phyloP scores from a whole-genome alignment of 1,140 invertebrate genomes.

The Temnothorax curvispinosus region DNA sequence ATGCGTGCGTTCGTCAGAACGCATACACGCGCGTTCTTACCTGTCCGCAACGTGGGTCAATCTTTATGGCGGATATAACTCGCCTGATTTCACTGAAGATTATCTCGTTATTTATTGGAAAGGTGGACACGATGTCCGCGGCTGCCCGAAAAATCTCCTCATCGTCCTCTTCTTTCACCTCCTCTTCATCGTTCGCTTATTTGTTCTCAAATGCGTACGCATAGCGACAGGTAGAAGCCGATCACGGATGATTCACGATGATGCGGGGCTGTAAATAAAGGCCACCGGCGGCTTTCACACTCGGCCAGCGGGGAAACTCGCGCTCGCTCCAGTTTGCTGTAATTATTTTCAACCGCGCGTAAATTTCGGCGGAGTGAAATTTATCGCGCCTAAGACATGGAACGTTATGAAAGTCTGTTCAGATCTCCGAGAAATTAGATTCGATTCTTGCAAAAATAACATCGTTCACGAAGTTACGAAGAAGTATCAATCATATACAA shows the following conservation, averaged over 20 bases:
- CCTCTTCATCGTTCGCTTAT: slow-evolving; percentile 35
- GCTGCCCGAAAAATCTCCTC: slow-evolving; percentile 68
- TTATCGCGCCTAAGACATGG: background rate
- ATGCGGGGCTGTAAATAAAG: slow-evolving; percentile 3
- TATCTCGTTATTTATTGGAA: slow-evolving; percentile 86
- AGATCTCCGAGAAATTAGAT: background rate
- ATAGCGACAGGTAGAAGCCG: slow-evolving; percentile 23
- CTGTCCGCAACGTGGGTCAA: slow-evolving; percentile 73
- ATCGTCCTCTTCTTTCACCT: slow-evolving; percentile 31
- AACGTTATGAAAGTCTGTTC: background rate
- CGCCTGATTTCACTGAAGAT: slow-evolving; percentile 84
- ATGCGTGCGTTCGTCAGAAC: background rate
- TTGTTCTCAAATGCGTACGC: slow-evolving; percentile 25
- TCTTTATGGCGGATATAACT: slow-evolving; percentile 84
- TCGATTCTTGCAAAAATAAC: background rate
- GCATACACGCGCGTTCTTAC: slow-evolving; percentile 51
- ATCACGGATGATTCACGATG: slow-evolving; percentile 56
- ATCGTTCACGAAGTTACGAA: background rate
- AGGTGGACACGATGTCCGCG: slow-evolving; percentile 74
- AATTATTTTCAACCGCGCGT: slow-evolving; percentile 34
- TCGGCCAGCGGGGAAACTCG: slow-evolving; percentile 44
- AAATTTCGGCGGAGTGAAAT: background rate
- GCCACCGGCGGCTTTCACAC: slow-evolving; percentile 31
- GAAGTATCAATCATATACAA: background rate
- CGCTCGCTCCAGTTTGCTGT: slow-evolving; percentile 5